Conservation (phyloP, 2,888 invertebrate genomes). For the Lycia hirtaria region DNA sequence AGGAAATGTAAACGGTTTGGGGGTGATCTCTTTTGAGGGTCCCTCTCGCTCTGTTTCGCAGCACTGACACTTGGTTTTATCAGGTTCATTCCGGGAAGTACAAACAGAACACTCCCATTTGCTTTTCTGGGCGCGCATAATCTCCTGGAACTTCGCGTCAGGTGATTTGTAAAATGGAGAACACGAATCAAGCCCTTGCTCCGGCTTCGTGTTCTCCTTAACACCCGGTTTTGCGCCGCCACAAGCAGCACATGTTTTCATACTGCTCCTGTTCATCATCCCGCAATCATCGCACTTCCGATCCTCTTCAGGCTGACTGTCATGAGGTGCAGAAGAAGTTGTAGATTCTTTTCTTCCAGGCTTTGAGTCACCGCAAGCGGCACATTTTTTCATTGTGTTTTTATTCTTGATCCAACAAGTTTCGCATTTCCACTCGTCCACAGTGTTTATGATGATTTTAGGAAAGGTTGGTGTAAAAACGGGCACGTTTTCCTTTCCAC, state of each 20-base stretch:
- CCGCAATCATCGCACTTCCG: conserved; percentile 60
- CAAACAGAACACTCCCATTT: conserved; percentile 73
- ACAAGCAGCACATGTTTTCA: conserved; percentile 63
- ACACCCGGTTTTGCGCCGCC: conserved; percentile 50
- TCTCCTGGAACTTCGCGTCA: conserved; percentile 49
- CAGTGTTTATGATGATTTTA: background rate
- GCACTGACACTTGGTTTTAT: conserved; percentile 62
- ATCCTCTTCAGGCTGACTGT: conserved; percentile 30
- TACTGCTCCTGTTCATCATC: conserved; percentile 56
- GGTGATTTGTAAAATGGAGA: conserved; percentile 15
- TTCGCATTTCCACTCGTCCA: conserved; percentile 52
- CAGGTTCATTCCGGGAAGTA: conserved; percentile 63
- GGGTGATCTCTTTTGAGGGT: conserved; percentile 13
- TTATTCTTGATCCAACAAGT: conserved; percentile 65
- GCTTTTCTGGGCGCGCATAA: conserved; percentile 53
- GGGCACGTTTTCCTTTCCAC: conserved; percentile 26
- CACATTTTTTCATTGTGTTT: conserved; percentile 55
- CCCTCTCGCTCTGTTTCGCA: conserved; percentile 57
- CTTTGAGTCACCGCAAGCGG: conserved; percentile 56
- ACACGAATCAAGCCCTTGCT: conserved; percentile 3
- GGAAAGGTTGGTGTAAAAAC: background rate
- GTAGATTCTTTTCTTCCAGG: background rate
- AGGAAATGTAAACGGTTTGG: conserved; percentile 20
- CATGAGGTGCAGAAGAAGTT: background rate
- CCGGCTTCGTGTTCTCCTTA: conserved; percentile 25